phyloP scores from a whole-genome alignment of 2,888 invertebrate species.

The Drosophila cracens region DNA sequence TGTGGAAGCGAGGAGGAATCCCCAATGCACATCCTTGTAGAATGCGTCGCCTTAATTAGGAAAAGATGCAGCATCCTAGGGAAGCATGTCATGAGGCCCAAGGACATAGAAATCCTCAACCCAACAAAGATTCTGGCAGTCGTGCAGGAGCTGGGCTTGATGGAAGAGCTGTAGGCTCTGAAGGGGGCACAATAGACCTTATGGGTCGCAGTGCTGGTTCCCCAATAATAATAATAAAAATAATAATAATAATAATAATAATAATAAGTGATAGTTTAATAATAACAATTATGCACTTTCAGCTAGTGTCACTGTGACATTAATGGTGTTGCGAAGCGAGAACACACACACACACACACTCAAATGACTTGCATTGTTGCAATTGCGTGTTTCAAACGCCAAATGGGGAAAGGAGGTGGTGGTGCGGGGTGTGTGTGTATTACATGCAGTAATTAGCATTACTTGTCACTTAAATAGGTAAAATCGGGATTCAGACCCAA shows the following conservation, averaged over 20 bases:
- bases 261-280: not conserved
- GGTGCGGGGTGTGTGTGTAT: not conserved
- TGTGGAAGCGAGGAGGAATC: too few relatives aligned
- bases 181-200: too few relatives aligned
- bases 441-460: conserved; percentile 45
- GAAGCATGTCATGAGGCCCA: too few relatives aligned
- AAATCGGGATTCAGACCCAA: conserved; percentile 8
- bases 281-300: not conserved
- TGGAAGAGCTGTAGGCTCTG: too few relatives aligned
- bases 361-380: conserved; percentile 25
- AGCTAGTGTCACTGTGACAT: conserved; percentile 4
- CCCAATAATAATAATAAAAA: not conserved
- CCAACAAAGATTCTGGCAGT: too few relatives aligned
- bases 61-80: too few relatives aligned
- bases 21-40: too few relatives aligned
- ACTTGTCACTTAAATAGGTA: conserved; percentile 47
- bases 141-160: too few relatives aligned
- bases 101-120: too few relatives aligned
- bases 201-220: too few relatives aligned
- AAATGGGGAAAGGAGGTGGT: not conserved
- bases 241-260: too few relatives aligned
- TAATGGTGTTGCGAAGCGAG: not conserved
- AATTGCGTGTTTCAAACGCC: conserved; percentile 20
- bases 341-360: not conserved
- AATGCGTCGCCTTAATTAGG: too few relatives aligned